Percentiles rank a stretch among this genome's conserved stretches.
These are phyloP conservation scores for Zosterops borbonicus DNA, from an alignment of 2,113 vertebrate genomes.

Conservation along the genomic window DNA sequence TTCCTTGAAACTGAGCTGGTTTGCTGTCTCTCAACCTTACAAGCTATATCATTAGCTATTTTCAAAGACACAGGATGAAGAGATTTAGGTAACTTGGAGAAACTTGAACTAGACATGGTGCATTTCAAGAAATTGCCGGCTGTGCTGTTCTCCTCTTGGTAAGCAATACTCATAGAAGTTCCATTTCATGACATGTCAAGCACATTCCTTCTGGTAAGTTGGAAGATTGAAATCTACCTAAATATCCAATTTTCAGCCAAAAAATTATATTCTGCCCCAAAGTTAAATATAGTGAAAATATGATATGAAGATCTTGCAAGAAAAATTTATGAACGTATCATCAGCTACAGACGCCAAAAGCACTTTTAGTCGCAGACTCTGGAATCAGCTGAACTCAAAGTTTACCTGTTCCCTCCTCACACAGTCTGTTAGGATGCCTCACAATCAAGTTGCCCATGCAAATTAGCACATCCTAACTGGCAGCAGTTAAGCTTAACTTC, in stretches of 20 bases:
- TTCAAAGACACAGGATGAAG: slow-evolving; percentile 4
- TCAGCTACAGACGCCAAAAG: neutral
- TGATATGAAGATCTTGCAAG: neutral
- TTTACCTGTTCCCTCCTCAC: neutral
- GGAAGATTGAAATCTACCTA: slow-evolving; percentile 15
- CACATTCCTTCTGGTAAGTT: neutral
- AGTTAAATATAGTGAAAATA: neutral
- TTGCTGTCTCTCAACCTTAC: slow-evolving; percentile 5
- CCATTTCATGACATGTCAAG: neutral
- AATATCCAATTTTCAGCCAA: slow-evolving; percentile 1
- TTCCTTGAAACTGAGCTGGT: slow-evolving; percentile 13
- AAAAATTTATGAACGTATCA: neutral
- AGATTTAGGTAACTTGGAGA: neutral
- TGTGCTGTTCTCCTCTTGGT: neutral
- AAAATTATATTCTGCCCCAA: neutral
- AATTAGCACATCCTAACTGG: neutral
- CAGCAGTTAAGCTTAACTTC: neutral
- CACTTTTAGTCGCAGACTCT: neutral
- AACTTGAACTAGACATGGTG: neutral
- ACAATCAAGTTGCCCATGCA: neutral
- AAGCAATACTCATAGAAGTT: neutral
- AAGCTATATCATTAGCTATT: neutral
- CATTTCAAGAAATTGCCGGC: neutral
- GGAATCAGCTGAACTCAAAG: neutral
- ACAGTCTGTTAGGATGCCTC: neutral